phyloP scores from a whole-genome alignment of 2,797 vertebrate genomes.

The Lacerta viridis region DNA sequence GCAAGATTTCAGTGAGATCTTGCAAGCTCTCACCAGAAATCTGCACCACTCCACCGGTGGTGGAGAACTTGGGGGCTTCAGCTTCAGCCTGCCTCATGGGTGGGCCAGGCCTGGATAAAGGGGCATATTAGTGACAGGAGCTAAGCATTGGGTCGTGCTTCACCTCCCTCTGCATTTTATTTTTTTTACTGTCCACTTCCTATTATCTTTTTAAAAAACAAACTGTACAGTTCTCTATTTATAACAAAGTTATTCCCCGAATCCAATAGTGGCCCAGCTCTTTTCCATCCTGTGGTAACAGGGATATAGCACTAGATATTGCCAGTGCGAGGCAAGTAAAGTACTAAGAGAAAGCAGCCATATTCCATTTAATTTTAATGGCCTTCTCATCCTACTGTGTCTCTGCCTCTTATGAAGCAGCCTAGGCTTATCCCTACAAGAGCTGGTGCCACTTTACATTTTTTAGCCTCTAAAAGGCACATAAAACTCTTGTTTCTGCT shows the following conservation, averaged over 20 bases:
- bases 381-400: too few relatives aligned
- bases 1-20: too few relatives aligned
- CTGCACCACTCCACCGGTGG: too few relatives aligned
- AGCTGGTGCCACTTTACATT: background rate
- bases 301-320: background rate
- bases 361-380: background rate
- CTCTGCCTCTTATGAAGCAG: background rate
- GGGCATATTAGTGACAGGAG: too few relatives aligned
- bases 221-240: background rate
- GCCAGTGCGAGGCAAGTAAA: background rate
- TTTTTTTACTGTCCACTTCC: background rate
- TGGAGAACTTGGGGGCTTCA: too few relatives aligned
- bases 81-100: too few relatives aligned
- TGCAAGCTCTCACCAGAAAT: too few relatives aligned
- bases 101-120: too few relatives aligned
- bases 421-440: background rate
- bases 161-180: rapidly evolving
- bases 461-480: background rate
- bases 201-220: background rate
- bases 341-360: background rate
- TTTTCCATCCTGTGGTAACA: too few relatives aligned
- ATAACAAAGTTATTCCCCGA: background rate
- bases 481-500: background rate
- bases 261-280: background rate
- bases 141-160: too few relatives aligned